Evolutionary conservation across 2,888 invertebrate genomes (phyloP).

Genomic region (Leptopilina syphax): DNA sequence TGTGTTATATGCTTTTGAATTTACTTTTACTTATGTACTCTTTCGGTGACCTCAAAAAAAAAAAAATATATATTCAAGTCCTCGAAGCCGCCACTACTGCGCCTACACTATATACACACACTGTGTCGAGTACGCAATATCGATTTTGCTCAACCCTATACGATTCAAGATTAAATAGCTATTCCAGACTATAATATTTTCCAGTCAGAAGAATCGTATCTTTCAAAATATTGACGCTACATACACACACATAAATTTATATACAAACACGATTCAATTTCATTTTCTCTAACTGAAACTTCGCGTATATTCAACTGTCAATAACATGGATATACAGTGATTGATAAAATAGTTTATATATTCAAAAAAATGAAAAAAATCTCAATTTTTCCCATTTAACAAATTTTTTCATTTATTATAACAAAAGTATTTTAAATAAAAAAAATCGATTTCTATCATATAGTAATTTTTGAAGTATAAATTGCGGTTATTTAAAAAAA

Average conservation of each 20-base stretch:
- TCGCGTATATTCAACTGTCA: background rate
- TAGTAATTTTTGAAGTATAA: too few relatives aligned
- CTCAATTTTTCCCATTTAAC: background rate
- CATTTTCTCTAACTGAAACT: conserved; percentile 3
- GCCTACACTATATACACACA: conserved; percentile 14
- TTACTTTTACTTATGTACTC: conserved; percentile 7
- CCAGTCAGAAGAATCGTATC: conserved; percentile 28
- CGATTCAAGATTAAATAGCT: conserved; percentile 40
- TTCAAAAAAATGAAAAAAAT: background rate
- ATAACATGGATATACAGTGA: background rate
- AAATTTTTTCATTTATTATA: background rate
- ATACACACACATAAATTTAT: background rate
- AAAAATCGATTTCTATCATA: too few relatives aligned
- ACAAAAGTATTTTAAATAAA: too few relatives aligned
- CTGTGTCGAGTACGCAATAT: conserved; percentile 36
- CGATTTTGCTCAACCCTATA: conserved; percentile 35
- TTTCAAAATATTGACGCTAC: conserved; percentile 24
- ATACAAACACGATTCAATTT: background rate
- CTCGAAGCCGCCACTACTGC: conserved; percentile 36
- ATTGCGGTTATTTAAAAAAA: background rate
- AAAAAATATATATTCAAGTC: conserved; percentile 27
- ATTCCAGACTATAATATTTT: conserved; percentile 38
- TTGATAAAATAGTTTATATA: background rate
- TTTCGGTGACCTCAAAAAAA: conserved; percentile 34
- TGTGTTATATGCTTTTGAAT: conserved; percentile 5